Percentiles rank a stretch among this genome's conserved stretches.
These are phyloP conservation scores for Piaya cayana DNA, from an alignment of 2,113 vertebrate species.

Conservation along the genomic window DNA sequence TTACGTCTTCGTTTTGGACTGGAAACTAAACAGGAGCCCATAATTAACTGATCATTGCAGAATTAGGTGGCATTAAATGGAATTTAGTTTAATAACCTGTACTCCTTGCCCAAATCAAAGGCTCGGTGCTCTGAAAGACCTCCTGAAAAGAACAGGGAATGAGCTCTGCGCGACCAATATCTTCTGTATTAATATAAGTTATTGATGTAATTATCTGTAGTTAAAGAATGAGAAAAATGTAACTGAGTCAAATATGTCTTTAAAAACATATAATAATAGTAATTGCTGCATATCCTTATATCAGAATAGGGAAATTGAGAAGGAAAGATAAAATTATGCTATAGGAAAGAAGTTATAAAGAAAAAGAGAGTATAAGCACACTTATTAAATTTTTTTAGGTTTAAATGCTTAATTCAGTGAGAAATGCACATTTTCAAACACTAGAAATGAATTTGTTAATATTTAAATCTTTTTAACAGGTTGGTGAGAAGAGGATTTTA, in stretches of 20 bases:
- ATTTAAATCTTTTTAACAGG: not conserved
- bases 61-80: constrained; percentile 38
- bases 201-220: not conserved
- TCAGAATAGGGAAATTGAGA: not conserved
- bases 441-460: not conserved
- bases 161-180: not conserved
- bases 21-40: not conserved
- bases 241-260: not conserved
- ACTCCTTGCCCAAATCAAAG: constrained; percentile 31
- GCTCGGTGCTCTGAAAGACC: not conserved
- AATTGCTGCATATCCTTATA: not conserved
- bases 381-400: not conserved
- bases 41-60: constrained; percentile 49
- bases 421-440: not conserved
- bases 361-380: not conserved
- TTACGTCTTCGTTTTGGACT: not conserved
- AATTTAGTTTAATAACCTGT: constrained; percentile 46
- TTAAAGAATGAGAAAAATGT: not conserved
- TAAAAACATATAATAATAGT: not conserved
- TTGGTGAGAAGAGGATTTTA: not conserved
- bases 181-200: not conserved
- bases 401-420: not conserved
- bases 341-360: not conserved
- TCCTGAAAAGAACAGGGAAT: not conserved
- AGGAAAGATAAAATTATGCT: not conserved